Evolutionary conservation across 2,113 vertebrate genomes (phyloP), one percentile per base, ranked within the genome.

Genomic region (Menidia beryllina): DNA sequence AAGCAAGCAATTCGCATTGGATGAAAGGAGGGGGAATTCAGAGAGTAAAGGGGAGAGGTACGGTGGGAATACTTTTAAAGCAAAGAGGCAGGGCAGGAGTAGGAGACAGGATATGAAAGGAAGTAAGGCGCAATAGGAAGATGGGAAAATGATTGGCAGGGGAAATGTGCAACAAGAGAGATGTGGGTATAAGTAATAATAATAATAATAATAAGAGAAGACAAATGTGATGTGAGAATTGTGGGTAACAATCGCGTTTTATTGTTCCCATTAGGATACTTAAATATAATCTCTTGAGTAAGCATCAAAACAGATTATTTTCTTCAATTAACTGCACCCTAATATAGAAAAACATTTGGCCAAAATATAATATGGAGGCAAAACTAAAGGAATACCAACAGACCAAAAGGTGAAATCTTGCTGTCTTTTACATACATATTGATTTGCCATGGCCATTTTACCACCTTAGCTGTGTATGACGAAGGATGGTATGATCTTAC

Each of bases 1-100:
- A 81, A 77, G 63, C 82, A 69, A 87, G 63, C 75, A 69, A 75
- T 76, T 85, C 50, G 75, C 53, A 65, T 48, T 41, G 69, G 67
- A 69, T 62, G 39, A 88, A 71, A 79, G 71, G 62, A 70, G 56
- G 64, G 49, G 58, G 53, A 49, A 48, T 52, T 30, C 51, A 57
- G 60, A 30, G 38, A 56, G 14, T 53, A 66, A 36, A 56, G 54
- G 11, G 34, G 20, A 70, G 55, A 36, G 75, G 72, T n/a, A n/a
- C 7, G 4, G 25, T 66, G 71, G 59, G 56, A 71, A 67, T 66
- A 77, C 53, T 75, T 17, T 34, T 20, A 68, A 64, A 62, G 65
- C 52, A 78, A 51, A 65, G 27, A 50, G 36, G 62, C 50, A 68
- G 55, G 50, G 38, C 21, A 59, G 23, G 24, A 19, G 30, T 23